These are phyloP conservation scores for Nasonia vitripennis DNA, from an alignment of 1,140 invertebrate species.

Conservation along the genomic window DNA sequence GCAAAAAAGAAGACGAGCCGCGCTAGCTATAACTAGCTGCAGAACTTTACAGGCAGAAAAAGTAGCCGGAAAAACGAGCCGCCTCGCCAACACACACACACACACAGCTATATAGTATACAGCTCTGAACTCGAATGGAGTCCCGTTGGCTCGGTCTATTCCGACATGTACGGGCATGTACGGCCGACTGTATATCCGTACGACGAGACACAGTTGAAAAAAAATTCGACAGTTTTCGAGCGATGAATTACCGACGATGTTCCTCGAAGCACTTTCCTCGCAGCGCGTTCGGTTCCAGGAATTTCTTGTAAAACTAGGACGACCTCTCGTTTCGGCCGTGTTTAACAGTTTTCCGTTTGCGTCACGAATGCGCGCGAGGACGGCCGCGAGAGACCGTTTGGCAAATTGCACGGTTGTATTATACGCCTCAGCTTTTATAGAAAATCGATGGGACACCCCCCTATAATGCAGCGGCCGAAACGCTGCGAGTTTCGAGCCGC, in stretches of 20 bases:
- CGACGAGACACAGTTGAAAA: too few species aligned
- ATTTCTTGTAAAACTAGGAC: not conserved
- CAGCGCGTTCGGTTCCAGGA: not conserved
- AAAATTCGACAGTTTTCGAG: too few species aligned
- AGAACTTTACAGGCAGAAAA: not conserved
- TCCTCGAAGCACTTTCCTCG: too few species aligned
- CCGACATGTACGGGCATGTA: not conserved
- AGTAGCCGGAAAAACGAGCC: not conserved
- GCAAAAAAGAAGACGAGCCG: not conserved
- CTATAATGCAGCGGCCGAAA: not conserved
- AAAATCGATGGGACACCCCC: not conserved
- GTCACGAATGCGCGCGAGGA: too few species aligned
- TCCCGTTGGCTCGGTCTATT: not conserved
- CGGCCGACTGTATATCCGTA: not conserved
- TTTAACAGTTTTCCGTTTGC: too few species aligned
- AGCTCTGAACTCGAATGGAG: not conserved
- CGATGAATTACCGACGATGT: too few species aligned
- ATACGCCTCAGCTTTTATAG: not conserved
- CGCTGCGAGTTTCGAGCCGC: not conserved
- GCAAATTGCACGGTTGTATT: not conserved
- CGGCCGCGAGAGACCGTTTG: not conserved
- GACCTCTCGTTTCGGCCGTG: not conserved
- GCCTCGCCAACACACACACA: not conserved
- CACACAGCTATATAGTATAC: too few species aligned
- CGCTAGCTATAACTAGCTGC: not conserved